A percentile compares a stretch with the other conserved stretches of the same genome.
phyloP scores from a whole-genome alignment of 2,888 invertebrate species.

The Chloromyia formosa region DNA sequence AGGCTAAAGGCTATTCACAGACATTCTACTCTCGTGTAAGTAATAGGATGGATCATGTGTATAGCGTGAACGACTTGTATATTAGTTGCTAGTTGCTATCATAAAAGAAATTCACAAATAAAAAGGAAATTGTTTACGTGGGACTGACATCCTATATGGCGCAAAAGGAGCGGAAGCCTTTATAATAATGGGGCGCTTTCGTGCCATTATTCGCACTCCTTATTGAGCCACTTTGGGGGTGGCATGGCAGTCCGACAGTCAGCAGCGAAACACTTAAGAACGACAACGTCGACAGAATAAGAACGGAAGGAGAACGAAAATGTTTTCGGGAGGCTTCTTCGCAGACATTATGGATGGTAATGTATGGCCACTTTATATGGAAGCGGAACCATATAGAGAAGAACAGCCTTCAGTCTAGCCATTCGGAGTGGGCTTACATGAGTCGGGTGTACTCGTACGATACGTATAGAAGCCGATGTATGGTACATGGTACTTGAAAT shows the following conservation, averaged over 20 bases:
- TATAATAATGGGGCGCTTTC: conserved; percentile 31
- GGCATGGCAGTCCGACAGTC: background rate
- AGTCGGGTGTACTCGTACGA: too few species aligned
- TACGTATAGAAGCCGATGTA: too few species aligned
- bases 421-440: background rate
- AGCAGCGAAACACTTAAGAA: background rate
- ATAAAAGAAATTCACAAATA: conserved; percentile 37
- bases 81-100: conserved; percentile 26
- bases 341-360: conserved; percentile 37
- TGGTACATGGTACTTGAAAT: background rate
- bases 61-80: conserved; percentile 25
- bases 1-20: background rate
- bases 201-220: conserved; percentile 41
- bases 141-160: conserved; percentile 37
- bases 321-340: conserved; percentile 29
- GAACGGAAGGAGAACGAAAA: conserved; percentile 19
- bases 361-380: conserved; percentile 42
- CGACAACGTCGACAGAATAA: conserved; percentile 14
- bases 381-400: conserved; percentile 32
- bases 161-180: conserved; percentile 20
- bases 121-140: conserved; percentile 42
- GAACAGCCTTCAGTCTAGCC: conserved; percentile 11
- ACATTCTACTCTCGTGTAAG: background rate
- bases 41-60: background rate
- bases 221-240: conserved; percentile 8